Evolutionary conservation across 2,888 invertebrate species (phyloP), one percentile per base, ranked within the genome.

Genomic region (Ectemnius lituratus): DNA sequence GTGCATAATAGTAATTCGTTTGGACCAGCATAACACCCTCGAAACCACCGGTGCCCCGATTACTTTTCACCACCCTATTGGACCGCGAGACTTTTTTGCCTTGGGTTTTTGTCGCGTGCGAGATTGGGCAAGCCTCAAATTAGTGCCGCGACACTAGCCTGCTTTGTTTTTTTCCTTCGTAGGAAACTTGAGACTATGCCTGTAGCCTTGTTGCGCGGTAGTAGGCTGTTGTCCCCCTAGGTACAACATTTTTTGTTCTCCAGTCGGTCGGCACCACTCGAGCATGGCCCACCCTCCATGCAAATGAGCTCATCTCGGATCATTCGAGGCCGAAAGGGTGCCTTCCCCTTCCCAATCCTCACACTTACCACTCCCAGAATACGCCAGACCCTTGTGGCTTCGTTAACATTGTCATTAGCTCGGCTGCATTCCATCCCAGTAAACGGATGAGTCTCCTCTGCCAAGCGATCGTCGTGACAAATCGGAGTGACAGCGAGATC

Each of bases 51-150:
- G 64, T 75, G 67, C 63, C 71, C 78, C 67, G 70, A 73, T 71
- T 76, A 71, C 73, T 73, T 77, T 69, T 65, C 23, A 69, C n/a
- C 47, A 8, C 63, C 70, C 70, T 64, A 60, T 62, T 23, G 45
- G 67, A 61, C 45, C 49, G 46, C 23, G 59, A 18, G 46, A 62
- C 67, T 67, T 61, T 67, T 67, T 45, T 49, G 45, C 18, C 27
- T n/a, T n/a, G 23, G 57, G 56, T 58, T 84, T 83, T 85, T 82
- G 79, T 80, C 78, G 84, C 82, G 83, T 86, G 83, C 76, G 75
- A 85, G 88, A 89, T 89, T 86, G 87, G 84, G 79, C 83, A 72
- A 85, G 87, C 88, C 87, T 85, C 86, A 85, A 89, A 89, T 88
- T 86, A 88, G 84, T 79, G 57, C 81, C 73, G 75, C 81, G 73